Conservation (phyloP, 2,888 invertebrate species). For the Julus scandinavius region DNA sequence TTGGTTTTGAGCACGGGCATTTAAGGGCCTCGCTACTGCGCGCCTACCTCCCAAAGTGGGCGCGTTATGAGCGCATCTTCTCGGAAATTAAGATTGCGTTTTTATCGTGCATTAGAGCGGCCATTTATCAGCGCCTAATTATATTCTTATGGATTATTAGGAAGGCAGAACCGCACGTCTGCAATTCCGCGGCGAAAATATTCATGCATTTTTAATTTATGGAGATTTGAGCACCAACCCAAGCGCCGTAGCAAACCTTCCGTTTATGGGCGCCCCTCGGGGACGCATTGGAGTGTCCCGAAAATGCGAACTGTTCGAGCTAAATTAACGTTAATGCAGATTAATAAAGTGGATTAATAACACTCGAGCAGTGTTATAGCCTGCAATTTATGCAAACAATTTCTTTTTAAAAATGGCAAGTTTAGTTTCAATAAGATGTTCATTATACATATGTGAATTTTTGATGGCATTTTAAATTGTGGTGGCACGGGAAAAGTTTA, state of each 20-base stretch:
- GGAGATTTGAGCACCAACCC: neutral
- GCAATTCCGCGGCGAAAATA: neutral
- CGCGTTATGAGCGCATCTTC: constrained; percentile 17
- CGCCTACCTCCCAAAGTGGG: neutral
- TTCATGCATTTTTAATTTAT: constrained; percentile 27
- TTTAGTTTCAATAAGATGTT: no score
- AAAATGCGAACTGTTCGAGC: no score
- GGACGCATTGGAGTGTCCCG: no score
- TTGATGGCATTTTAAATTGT: no score
- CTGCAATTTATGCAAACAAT: no score
- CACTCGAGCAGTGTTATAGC: no score
- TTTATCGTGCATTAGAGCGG: constrained; percentile 33
- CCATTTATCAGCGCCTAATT: constrained; percentile 27
- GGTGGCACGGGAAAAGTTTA: no score
- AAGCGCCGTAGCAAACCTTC: neutral
- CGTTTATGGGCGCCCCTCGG: neutral
- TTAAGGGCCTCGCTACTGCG: constrained; percentile 15
- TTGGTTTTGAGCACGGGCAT: constrained; percentile 13
- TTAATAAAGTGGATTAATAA: no score
- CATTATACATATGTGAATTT: no score
- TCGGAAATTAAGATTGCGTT: constrained; percentile 13
- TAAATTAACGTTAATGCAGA: no score
- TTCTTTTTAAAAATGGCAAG: no score
- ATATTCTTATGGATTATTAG: constrained; percentile 33
- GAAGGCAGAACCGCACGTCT: constrained; percentile 25